phyloP scores from a whole-genome alignment of 2,888 invertebrate genomes.

The Caenorhabditis sinica region DNA sequence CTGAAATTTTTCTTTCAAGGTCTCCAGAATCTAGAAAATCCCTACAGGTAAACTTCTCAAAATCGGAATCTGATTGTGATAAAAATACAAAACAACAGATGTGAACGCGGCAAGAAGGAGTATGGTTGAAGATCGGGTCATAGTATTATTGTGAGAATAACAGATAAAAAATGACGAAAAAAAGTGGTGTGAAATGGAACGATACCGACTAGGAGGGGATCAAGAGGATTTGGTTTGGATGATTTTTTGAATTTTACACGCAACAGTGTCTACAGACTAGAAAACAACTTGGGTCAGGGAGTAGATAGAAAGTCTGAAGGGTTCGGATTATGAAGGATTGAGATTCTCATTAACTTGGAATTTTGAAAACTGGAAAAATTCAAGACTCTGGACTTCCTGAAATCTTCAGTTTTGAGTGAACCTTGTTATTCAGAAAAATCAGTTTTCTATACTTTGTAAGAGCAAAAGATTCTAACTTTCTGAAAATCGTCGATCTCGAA shows the following conservation, averaged over 20 bases:
- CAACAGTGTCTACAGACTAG: background rate
- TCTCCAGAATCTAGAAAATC: background rate
- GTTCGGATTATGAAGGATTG: no score
- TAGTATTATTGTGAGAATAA: background rate
- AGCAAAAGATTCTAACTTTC: no score
- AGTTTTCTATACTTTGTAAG: no score
- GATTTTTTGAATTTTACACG: conserved; percentile 34
- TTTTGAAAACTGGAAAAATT: background rate
- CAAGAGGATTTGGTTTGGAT: background rate
- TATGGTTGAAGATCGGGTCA: conserved; percentile 40
- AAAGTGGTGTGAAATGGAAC: conserved; percentile 23
- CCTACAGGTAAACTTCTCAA: conserved; percentile 6
- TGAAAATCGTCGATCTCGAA: no score
- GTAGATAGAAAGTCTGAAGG: background rate
- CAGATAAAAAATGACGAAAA: background rate
- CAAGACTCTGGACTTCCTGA: no score
- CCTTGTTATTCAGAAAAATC: no score
- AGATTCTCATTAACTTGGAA: background rate
- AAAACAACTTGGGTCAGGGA: background rate
- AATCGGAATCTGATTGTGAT: conserved; percentile 11
- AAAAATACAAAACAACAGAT: conserved; percentile 7
- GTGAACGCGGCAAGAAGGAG: conserved; percentile 11
- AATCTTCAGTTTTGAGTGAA: no score
- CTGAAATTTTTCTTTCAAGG: conserved; percentile 25
- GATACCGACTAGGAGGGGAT: conserved; percentile 10